These are phyloP conservation scores for Drosophila paramelanica DNA, from an alignment of 2,888 invertebrate genomes.

Conservation along the genomic window DNA sequence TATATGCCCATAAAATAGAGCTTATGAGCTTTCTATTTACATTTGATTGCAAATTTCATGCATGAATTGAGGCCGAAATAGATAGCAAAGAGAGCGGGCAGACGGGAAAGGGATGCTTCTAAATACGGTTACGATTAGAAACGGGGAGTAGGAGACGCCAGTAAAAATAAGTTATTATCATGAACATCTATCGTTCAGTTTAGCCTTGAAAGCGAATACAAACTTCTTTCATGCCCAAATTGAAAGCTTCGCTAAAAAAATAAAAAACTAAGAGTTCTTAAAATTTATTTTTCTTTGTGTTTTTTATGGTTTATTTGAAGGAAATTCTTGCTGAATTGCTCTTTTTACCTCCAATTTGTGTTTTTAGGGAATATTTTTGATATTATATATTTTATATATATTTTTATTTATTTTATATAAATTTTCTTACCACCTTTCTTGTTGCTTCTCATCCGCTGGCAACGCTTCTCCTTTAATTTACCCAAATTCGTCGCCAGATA, in stretches of 20 bases:
- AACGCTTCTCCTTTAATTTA: constrained; percentile 1
- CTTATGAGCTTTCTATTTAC: constrained; percentile 72
- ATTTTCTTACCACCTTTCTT: constrained; percentile 2
- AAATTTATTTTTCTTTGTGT: too few species aligned
- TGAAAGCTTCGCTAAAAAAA: too few species aligned
- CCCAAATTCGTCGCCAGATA: constrained; percentile 1
- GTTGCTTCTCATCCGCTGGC: constrained; percentile 3
- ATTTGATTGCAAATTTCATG: constrained; percentile 71
- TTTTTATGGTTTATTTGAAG: too few species aligned
- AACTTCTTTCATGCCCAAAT: not conserved
- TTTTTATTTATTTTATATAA: too few species aligned
- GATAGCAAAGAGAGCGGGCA: not conserved
- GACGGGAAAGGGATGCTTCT: not conserved
- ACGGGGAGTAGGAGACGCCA: not conserved
- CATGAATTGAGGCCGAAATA: constrained; percentile 33
- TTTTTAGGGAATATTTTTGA: too few species aligned
- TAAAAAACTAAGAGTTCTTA: too few species aligned
- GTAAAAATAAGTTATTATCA: constrained; percentile 15
- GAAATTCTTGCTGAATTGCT: too few species aligned
- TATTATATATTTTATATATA: too few species aligned
- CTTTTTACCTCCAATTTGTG: too few species aligned
- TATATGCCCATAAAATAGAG: constrained; percentile 56
- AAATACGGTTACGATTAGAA: not conserved
- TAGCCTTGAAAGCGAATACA: not conserved
- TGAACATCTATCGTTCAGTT: not conserved